Evolutionary conservation across 2,113 vertebrate genomes (phyloP).

Genomic region (Corvus cornix): DNA sequence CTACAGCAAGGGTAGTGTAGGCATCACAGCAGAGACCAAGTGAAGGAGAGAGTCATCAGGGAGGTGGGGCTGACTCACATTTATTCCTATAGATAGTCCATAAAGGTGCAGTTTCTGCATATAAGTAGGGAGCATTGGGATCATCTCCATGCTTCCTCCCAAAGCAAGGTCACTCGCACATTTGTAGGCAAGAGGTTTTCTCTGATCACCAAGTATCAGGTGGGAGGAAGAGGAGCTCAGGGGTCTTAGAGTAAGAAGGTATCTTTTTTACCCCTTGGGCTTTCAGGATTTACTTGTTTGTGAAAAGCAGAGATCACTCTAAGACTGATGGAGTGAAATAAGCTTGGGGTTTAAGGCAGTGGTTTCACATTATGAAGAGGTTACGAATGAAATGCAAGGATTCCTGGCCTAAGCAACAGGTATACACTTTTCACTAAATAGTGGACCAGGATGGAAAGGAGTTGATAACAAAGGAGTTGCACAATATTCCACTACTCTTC

Average conservation of each 20-base stretch:
- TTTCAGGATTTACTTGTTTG: background rate
- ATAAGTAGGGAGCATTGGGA: background rate
- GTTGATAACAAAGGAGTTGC: background rate
- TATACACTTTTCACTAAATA: background rate
- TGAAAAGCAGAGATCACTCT: background rate
- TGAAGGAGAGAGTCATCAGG: accelerated
- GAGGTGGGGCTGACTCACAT: background rate
- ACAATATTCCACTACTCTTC: background rate
- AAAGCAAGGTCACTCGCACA: background rate
- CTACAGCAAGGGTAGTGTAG: background rate
- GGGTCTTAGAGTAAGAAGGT: background rate
- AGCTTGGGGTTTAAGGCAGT: background rate
- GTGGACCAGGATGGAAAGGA: background rate
- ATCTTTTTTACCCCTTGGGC: background rate
- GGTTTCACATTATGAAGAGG: background rate
- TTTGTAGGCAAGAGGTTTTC: background rate
- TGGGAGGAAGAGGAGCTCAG: background rate
- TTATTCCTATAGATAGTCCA: background rate
- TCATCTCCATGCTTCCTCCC: background rate
- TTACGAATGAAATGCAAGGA: background rate
- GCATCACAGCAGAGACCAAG: background rate
- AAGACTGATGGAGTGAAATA: background rate
- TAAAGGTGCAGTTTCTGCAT: background rate
- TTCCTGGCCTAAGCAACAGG: background rate
- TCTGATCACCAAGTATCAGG: background rate